Conservation (phyloP, 2,113 vertebrate species). For the Callopanchax toddi region DNA sequence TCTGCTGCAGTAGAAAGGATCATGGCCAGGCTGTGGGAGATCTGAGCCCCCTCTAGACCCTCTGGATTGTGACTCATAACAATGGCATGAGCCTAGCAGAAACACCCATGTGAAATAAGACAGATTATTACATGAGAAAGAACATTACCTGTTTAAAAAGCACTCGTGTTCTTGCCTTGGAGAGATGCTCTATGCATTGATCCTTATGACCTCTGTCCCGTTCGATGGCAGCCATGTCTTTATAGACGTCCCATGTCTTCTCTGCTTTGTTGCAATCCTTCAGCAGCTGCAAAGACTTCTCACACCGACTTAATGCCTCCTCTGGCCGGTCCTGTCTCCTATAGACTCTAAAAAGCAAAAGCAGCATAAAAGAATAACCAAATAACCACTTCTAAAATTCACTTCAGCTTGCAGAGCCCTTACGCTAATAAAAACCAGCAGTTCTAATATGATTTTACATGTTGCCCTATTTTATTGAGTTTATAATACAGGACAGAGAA, state of each 20-base stretch:
- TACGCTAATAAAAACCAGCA: neutral
- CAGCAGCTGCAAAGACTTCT: slow-evolving; percentile 65
- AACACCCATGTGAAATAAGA: slow-evolving; percentile 42
- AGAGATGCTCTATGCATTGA: slow-evolving; percentile 65
- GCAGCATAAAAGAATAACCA: neutral
- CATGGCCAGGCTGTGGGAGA: slow-evolving; percentile 74
- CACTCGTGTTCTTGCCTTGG: slow-evolving; percentile 58
- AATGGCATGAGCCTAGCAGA: slow-evolving; percentile 78
- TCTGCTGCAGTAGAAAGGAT: slow-evolving; percentile 64
- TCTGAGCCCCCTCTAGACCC: slow-evolving; percentile 70
- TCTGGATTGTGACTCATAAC: slow-evolving; percentile 68
- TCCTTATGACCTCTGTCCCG: slow-evolving; percentile 66
- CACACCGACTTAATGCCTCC: slow-evolving; percentile 65
- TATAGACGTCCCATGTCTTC: slow-evolving; percentile 67
- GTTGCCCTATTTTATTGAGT: neutral
- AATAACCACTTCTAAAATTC: too few relatives aligned
- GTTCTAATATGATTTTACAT: neutral
- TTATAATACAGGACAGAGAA: neutral
- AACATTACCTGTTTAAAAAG: slow-evolving; percentile 23
- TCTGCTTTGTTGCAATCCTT: slow-evolving; percentile 36
- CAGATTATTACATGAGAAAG: slow-evolving; percentile 37
- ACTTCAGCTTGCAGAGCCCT: too few relatives aligned
- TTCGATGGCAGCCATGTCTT: slow-evolving; percentile 76
- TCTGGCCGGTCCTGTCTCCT: slow-evolving; percentile 53
- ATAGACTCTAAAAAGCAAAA: slow-evolving; percentile 57